Conservation (phyloP, 2,113 vertebrate genomes). For the Paralichthys olivaceus region DNA sequence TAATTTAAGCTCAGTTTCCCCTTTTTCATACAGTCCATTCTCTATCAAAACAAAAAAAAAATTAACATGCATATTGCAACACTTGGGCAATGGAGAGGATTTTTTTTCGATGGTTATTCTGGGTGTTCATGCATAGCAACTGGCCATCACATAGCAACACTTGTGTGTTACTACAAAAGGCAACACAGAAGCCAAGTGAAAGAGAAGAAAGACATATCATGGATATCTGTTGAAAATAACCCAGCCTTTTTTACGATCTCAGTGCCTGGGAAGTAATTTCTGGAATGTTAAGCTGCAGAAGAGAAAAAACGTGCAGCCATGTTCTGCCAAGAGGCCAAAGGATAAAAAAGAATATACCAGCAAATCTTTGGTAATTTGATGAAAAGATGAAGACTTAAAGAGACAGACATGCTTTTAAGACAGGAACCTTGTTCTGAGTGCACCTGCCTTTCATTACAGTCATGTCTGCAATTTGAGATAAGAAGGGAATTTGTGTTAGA, state of each 20-base stretch:
- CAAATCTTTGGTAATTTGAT: neutral
- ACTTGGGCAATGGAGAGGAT: slow-evolving; percentile 8
- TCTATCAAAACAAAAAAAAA: neutral
- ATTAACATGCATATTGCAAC: slow-evolving; percentile 14
- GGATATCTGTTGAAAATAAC: slow-evolving; percentile 38
- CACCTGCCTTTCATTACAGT: neutral
- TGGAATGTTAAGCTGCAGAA: slow-evolving; percentile 56
- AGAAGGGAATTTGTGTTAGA: slow-evolving; percentile 1
- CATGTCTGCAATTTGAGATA: neutral
- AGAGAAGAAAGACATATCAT: slow-evolving; percentile 13
- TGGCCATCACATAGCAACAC: slow-evolving; percentile 66
- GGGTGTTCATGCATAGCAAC: slow-evolving; percentile 61
- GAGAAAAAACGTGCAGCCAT: slow-evolving; percentile 10
- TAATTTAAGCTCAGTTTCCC: neutral
- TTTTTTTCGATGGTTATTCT: slow-evolving; percentile 56
- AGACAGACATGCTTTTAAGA: neutral
- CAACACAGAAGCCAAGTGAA: slow-evolving; percentile 14
- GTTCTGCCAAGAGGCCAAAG: slow-evolving; percentile 17
- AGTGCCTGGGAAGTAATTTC: slow-evolving; percentile 48
- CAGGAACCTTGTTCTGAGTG: neutral
- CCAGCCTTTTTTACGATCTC: slow-evolving; percentile 31
- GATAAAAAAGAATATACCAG: slow-evolving; percentile 1
- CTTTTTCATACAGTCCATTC: neutral
- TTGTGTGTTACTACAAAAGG: slow-evolving; percentile 37
- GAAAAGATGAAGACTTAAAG: neutral